Percentiles rank a stretch among this genome's conserved stretches.
Conservation (phyloP, 2,113 vertebrate species). For the Chloebia gouldiae region DNA sequence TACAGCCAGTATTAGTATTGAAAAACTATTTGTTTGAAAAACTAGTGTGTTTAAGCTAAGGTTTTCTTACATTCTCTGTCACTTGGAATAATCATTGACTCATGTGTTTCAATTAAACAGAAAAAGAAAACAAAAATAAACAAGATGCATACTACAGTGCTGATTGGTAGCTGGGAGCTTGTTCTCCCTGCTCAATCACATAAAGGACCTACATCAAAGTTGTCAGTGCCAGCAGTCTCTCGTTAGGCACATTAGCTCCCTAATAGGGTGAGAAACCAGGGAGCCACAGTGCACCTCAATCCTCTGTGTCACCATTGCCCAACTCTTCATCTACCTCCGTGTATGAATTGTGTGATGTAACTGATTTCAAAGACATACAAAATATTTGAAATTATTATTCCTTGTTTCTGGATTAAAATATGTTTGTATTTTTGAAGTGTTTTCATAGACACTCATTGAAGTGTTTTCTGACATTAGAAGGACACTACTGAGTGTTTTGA, state of each 20-base stretch:
- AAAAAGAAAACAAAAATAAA: background rate
- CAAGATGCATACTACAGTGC: background rate
- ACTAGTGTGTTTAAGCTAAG: background rate
- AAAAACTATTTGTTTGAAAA: background rate
- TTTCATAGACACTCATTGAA: background rate
- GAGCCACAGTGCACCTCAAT: rapidly evolving
- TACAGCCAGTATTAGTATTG: background rate
- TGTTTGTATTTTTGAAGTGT: background rate
- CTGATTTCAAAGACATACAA: background rate
- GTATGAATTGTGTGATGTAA: background rate
- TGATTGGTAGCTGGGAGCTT: background rate
- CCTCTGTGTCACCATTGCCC: background rate
- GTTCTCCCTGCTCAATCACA: background rate
- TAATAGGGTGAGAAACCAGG: background rate
- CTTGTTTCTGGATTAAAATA: background rate
- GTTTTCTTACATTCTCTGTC: background rate
- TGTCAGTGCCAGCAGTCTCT: background rate
- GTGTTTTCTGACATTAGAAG: background rate
- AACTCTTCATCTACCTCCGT: background rate
- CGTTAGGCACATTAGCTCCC: background rate
- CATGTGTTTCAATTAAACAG: background rate
- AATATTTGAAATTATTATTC: background rate
- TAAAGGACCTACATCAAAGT: background rate
- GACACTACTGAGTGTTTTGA: background rate
- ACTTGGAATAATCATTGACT: background rate